Evolutionary conservation across 2,888 invertebrate genomes (phyloP), one percentile per base, ranked within the genome.

Genomic region (Neoaliturus tenellus): DNA sequence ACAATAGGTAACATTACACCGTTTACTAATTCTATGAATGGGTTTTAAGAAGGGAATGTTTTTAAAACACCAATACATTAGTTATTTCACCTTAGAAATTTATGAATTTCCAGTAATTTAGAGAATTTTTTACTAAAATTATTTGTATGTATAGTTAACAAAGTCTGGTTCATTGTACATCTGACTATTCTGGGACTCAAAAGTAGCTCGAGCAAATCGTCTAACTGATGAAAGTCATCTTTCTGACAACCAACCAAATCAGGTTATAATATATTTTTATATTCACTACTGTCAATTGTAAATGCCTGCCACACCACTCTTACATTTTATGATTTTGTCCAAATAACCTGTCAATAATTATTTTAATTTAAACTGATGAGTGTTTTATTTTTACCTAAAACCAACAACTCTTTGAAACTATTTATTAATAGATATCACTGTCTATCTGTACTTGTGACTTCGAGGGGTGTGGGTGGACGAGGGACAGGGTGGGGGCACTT

Each of bases 271-370:
- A 14, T 62, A 62, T 62, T 62, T 62, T 62, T 62, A 28, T 62
- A 62, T 28, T 62, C 62, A 28, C 62, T 62, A 25, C 4, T 62
- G 62, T 62, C 62, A 62, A 62, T 62, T 62, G 25, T 28, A 62
- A 14, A 62, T 62, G 62, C 62, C 62, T 62, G 62, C 62, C 31
- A 62, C 62, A 62, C 62, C 25, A 25, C 14, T 62, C 55, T 55
- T 8, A 14, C 28, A 62, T 28, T 31, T 62, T 12, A 62, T 62
- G 14, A 62, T 62, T 62, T 31, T 62, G 62, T 62, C 28, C n/a
- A 62, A 62, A 62, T 28, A 23, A 51, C 23, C 20, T 51, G 51
- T 51, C 51, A 51, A 51, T 28, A 2, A 62, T 62, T 62, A 62
- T 5, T 31, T 62, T 62, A 31, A 62, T 25, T 51, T 3, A 28